phyloP scores from a whole-genome alignment of 2,797 vertebrate genomes.

The Enteromius trimaculatus region DNA sequence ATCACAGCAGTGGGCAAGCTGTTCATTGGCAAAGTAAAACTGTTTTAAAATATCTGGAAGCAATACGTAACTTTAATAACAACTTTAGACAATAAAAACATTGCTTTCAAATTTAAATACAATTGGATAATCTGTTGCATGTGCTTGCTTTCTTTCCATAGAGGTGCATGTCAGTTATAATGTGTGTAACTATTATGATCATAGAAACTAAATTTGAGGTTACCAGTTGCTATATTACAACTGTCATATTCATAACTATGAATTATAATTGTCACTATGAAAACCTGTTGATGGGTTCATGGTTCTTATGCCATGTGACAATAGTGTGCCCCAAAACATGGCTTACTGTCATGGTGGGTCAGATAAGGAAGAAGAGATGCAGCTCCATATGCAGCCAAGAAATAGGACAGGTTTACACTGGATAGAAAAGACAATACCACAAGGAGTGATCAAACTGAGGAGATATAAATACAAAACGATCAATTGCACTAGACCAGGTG shows the following conservation, averaged over 20 bases:
- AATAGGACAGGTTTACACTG: background rate
- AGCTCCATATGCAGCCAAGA: background rate
- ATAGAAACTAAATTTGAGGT: background rate
- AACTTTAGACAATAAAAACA: background rate
- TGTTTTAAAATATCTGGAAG: background rate
- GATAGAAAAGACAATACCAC: background rate
- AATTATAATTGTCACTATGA: background rate
- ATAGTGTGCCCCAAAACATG: background rate
- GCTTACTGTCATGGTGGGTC: background rate
- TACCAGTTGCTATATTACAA: background rate
- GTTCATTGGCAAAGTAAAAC: conserved; percentile 21
- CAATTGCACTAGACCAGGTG: background rate
- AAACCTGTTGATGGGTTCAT: too few relatives aligned
- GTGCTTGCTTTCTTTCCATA: background rate
- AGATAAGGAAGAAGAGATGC: background rate
- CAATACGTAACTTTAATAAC: conserved; percentile 9
- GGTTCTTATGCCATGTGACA: background rate
- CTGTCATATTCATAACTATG: background rate
- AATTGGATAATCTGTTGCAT: background rate
- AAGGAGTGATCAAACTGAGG: background rate
- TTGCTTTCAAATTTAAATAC: background rate
- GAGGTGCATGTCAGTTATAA: background rate
- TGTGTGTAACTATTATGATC: too few relatives aligned
- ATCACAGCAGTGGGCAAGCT: conserved; percentile 53
- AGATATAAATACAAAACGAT: background rate